These are phyloP conservation scores for Anguilla obscura DNA, from an alignment of 2,797 vertebrate species.

Conservation along the genomic window DNA sequence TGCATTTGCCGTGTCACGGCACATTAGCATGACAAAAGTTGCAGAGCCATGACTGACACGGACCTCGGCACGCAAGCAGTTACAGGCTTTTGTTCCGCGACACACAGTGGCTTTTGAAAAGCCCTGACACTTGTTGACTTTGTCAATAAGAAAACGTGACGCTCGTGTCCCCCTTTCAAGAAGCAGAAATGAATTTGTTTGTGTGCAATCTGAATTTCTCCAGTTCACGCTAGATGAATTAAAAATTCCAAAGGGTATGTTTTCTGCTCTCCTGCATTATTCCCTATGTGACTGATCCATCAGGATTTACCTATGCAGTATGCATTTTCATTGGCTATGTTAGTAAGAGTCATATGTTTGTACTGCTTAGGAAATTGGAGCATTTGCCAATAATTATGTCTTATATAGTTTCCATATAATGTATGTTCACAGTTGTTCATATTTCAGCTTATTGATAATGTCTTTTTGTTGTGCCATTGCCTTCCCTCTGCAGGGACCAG, in stretches of 20 bases:
- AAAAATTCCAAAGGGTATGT: not conserved
- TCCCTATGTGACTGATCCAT: not conserved
- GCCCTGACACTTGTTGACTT: conserved; percentile 24
- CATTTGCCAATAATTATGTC: not conserved
- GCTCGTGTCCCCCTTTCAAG: not conserved
- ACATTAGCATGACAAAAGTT: conserved; percentile 60
- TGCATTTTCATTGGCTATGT: not conserved
- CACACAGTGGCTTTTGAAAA: conserved; percentile 5
- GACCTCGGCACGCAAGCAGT: conserved; percentile 26
- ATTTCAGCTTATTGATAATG: not conserved
- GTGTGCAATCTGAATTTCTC: not conserved
- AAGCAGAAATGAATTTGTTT: not conserved
- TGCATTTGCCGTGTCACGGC: conserved; percentile 57
- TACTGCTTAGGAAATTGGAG: not conserved
- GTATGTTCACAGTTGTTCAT: not conserved
- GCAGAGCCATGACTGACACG: conserved; percentile 44
- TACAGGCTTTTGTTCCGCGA: not conserved
- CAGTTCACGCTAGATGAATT: not conserved
- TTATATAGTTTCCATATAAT: not conserved
- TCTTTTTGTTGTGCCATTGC: not conserved
- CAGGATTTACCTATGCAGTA: not conserved
- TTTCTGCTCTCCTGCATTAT: not conserved
- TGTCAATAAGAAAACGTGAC: not conserved
- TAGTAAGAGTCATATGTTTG: not conserved
- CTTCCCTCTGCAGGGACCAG: not conserved